Base-by-base conservation (phyloP, 2,113 vertebrate species). In the Cettia cetti region DNA sequence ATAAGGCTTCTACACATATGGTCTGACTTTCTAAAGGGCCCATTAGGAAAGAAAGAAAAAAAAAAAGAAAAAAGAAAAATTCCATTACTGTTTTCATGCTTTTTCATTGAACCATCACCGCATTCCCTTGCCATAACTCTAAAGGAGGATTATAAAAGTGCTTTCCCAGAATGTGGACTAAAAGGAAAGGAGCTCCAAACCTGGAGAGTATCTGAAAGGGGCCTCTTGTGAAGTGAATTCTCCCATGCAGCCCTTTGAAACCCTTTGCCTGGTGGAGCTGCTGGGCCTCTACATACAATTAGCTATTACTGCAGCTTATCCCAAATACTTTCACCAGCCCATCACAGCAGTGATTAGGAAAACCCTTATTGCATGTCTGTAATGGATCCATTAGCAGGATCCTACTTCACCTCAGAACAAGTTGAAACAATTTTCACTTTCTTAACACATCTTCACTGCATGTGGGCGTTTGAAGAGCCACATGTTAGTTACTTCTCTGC, bases 161-260 rank as follows among this genome's bases (percentile, higher is more conserved):
- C 76, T 70, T 85, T 86, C 82, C 75, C 90, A 95, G 89, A 95
- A 92, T 27, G 37, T 40, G 53, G 8, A 19, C 86, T 50, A 76
- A 95, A 97, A 94, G 53, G 84, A 75, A 93, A 84, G 85, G 90
- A 94, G 88, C 44, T 93, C 45, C 56, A 93, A 86, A 97, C 90
- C 92, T 94, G 89, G 77, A 91, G 75, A 90, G 81, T 11, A 74
- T 92, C 83, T 97, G 94, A 97, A 97, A 95, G 93, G 91, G 33
- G 94, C 83, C 94, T 92, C 92, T 87, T 93, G 80, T 42, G 42
- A 80, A 71, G 82, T 9, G 71, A 80, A 71, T 87, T 91, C 96
- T 94, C 96, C 86, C 88, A 86, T 85, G 88, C 89, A 80, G 52
- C 56, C 65, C 90, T 97, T 96, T 96, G 89, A 96, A 71, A 81